Conservation (phyloP, 1,140 invertebrate species). For the Cotesia vestalis region DNA sequence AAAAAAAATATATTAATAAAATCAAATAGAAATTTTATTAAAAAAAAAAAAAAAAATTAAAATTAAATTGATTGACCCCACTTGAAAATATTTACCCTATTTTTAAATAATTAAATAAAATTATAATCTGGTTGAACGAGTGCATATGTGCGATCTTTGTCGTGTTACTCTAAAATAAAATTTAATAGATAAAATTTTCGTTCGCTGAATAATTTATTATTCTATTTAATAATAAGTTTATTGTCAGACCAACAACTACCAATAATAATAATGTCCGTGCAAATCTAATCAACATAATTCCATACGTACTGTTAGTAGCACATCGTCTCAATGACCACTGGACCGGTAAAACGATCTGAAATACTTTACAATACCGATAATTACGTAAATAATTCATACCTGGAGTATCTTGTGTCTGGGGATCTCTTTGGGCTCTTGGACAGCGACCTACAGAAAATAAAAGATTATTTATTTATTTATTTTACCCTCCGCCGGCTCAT, state of each 20-base stretch:
- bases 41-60: too few species aligned
- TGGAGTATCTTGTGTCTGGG: conserved; percentile 48
- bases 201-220: too few species aligned
- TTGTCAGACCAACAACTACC: not conserved
- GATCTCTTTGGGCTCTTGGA: conserved; percentile 55
- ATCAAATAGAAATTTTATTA: too few species aligned
- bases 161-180: too few species aligned
- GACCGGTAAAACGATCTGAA: conserved; percentile 3
- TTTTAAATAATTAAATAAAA: too few species aligned
- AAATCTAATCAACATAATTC: not conserved
- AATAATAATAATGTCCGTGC: conserved; percentile 35
- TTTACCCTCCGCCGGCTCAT: not conserved
- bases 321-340: conserved; percentile 52
- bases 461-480: conserved; percentile 41
- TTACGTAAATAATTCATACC: conserved; percentile 49
- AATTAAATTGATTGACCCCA: too few species aligned
- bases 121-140: too few species aligned
- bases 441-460: conserved; percentile 58
- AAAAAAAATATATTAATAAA: too few species aligned
- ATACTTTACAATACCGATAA: conserved; percentile 33
- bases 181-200: not conserved
- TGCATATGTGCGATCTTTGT: too few species aligned
- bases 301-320: conserved; percentile 52
- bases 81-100: too few species aligned
- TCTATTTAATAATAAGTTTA: too few species aligned